Conservation (phyloP, 2,888 invertebrate species). For the Operophtera brumata region DNA sequence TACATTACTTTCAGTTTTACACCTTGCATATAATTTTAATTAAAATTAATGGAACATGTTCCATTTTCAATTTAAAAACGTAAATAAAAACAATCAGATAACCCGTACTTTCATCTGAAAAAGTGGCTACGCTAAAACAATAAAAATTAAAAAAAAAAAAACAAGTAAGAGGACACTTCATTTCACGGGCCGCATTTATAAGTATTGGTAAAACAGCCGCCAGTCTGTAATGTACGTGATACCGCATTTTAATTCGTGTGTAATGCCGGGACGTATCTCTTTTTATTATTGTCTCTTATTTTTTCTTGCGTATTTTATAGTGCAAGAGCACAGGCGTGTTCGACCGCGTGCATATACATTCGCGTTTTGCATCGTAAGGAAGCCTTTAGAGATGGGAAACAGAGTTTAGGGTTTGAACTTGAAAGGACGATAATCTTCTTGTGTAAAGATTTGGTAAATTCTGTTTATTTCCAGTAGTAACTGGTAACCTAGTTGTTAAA, state of each 20-base stretch:
- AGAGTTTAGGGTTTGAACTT: no score
- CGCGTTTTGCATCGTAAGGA: constrained; percentile 47
- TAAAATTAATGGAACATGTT: constrained; percentile 27
- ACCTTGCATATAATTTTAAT: background rate
- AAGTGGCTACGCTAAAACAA: constrained; percentile 45
- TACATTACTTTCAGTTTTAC: no score
- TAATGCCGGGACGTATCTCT: constrained; percentile 65
- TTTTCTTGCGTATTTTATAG: constrained; percentile 48
- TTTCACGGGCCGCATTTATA: constrained; percentile 56
- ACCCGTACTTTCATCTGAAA: constrained; percentile 28
- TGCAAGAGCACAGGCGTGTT: constrained; percentile 40
- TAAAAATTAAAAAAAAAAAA: constrained; percentile 44
- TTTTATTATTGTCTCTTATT: constrained; percentile 59
- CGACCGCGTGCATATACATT: constrained; percentile 50
- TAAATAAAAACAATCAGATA: constrained; percentile 33
- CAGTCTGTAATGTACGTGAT: constrained; percentile 73
- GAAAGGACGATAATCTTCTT: no score
- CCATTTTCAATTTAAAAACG: constrained; percentile 36
- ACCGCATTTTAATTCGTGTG: constrained; percentile 73
- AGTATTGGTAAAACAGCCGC: constrained; percentile 68
- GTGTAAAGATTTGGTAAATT: no score
- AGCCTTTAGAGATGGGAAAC: constrained; percentile 13
- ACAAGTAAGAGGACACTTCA: constrained; percentile 44
- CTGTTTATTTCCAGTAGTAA: no score
- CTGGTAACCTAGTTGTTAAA: no score